A percentile compares a stretch with the other conserved stretches of the same genome.
Evolutionary conservation across 2,888 invertebrate genomes (phyloP).

Genomic region (Scotopteryx bipunctaria): DNA sequence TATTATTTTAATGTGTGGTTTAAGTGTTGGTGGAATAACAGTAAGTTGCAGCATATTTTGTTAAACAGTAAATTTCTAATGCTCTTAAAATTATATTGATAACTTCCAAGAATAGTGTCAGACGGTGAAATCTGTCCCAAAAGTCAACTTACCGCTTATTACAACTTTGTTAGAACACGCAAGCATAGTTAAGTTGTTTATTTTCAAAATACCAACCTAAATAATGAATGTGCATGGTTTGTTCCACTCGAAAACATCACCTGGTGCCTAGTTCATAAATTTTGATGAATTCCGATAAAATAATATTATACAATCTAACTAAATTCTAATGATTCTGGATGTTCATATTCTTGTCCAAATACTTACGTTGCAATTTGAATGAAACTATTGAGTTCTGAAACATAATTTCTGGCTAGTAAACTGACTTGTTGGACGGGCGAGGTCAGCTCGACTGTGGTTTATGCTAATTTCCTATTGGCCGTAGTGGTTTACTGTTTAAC

Average conservation of each 20-base stretch:
- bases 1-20: conserved; percentile 22
- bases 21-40: conserved; percentile 16
- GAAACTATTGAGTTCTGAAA: too few species aligned
- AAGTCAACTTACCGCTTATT: background rate
- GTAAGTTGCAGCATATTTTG: background rate
- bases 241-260: too few species aligned
- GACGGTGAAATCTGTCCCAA: conserved; percentile 8
- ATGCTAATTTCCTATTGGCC: conserved; percentile 38
- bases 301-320: too few species aligned
- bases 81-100: background rate
- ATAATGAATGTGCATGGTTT: too few species aligned
- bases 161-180: too few species aligned
- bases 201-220: too few species aligned
- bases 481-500: conserved; percentile 28
- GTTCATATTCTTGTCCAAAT: too few species aligned
- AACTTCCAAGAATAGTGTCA: background rate
- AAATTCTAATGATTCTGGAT: too few species aligned
- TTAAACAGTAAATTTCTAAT: background rate
- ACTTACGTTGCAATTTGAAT: too few species aligned
- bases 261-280: too few species aligned
- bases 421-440: conserved; percentile 27
- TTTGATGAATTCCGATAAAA: too few species aligned
- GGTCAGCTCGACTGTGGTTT: conserved; percentile 30
- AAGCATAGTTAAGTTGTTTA: too few species aligned
- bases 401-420: conserved; percentile 14